Evolutionary conservation across 2,797 vertebrate species (phyloP), one percentile per base, ranked within the genome.

Genomic region (Coregonus sp.): DNA sequence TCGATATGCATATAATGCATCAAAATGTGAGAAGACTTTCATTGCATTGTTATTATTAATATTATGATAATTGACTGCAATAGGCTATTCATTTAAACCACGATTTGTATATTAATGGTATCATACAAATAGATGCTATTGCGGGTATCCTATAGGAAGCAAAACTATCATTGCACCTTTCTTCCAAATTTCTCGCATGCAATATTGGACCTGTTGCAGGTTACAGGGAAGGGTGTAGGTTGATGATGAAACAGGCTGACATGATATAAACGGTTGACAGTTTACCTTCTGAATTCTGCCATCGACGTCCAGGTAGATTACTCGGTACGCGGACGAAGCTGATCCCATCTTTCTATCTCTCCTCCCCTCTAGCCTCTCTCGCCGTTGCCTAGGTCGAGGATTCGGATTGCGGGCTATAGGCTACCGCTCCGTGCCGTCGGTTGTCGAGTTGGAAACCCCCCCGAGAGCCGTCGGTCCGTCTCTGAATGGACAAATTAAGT

Each of bases 291-390:
- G 93, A 31, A 87, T 90, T 78, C 91, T 88, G 74, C 92, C 92
- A 75, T 94, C 92, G 78, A 93, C 89, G 75, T 93, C 92, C 88
- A 94, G 86, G 88, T 93, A 91, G n/a, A 94, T 92, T 66, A 92
- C 86, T 78, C 93, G 86, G 82, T 92, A 91, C 2, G 91, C 86
- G 40, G 93, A 94, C 37, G 92, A 94, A 70, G 93, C 92, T 56
- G 92, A 92, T 75, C 93, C 93, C 93, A 93, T 47, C 40, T 47
- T 9, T 47, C 31, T 94, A 72, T 66, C 87, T 63, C 50, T 54
- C 74, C 50, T 73, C 77, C 47, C 37, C 78, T 14, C 70, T 1
- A 14, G 7, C 18, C 40, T 65, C 40, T 47, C 2, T 47, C 40
- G 40, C 40, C 40, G 40, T 77, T 9, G 37, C n/a, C 25, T 59